Evolutionary conservation across 2,113 vertebrate genomes (phyloP).

Genomic region (Lycaon pictus): DNA sequence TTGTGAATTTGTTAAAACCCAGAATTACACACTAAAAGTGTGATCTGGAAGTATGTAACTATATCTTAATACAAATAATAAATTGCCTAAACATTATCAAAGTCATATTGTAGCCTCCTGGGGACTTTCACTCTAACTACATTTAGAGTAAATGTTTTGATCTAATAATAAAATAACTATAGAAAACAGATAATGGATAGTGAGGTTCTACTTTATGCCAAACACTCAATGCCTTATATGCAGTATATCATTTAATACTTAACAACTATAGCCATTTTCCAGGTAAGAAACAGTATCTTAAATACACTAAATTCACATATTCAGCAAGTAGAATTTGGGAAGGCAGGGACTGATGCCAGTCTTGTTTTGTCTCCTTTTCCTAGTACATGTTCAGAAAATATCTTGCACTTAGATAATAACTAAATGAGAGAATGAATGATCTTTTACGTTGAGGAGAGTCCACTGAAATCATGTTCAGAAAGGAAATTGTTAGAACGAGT

Average conservation of each 20-base stretch:
- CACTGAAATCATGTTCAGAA: neutral
- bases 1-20: neutral
- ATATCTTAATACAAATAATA: neutral
- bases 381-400: neutral
- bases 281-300: neutral
- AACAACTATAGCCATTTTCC: neutral
- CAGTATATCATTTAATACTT: neutral
- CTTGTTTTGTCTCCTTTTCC: neutral
- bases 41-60: neutral
- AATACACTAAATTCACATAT: neutral
- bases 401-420: neutral
- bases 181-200: neutral
- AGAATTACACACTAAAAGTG: neutral
- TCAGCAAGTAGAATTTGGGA: neutral
- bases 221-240: neutral
- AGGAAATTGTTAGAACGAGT: neutral
- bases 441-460: neutral
- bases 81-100: neutral
- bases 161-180: neutral
- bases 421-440: neutral
- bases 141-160: neutral
- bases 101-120: neutral
- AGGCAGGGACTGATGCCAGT: neutral
- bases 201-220: neutral
- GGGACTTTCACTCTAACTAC: neutral